Base-by-base conservation (phyloP, 2,888 invertebrate genomes). In the Cancer borealis region DNA sequence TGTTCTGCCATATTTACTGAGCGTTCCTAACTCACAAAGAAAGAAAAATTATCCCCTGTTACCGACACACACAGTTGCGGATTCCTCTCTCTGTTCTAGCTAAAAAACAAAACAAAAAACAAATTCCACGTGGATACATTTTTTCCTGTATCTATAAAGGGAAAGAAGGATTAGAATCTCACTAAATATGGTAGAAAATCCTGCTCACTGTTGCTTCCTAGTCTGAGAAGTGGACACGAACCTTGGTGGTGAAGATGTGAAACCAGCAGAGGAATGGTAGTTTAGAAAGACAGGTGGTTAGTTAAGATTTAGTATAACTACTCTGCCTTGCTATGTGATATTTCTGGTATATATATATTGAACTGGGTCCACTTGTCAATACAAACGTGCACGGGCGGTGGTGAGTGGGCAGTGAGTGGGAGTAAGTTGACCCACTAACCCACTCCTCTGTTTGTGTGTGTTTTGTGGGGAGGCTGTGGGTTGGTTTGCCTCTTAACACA, bases 291-390 rank as follows among this genome's bases (percentile, higher is more conserved):
- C 94, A 94, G 94, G 94, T 92, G 94, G 94, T 94, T 92, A 92
- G 39, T 92, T 87, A 92, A 94, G 94, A 94, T 91, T 91, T 92
- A 92, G 73, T 94, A 87, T 92, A 94, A 92, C 94, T 94, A 92
- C 94, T 94, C 92, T 94, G 94, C 94, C 94, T 94, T 94, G 94
- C 94, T 94, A 94, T 94, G 94, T 94, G 94, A 94, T 94, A 94
- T 94, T 92, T 94, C 91, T 94, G 87, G 92, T 92, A 92, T 92
- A 93, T 92, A 93, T 91, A 92, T 92, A 92, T 73, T 92, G 94
- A 94, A 79, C 92, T 92, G 94, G 94, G 94, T 94, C 94, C 94
- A 94, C 93, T 92, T 87, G 91, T 94, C 88, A 94, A 92, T 94
- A 94, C 91, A 94, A 94, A 94, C 60, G 49, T 92, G 39, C 66